Base-by-base conservation (phyloP, 2,113 vertebrate genomes). In the Tyto alba region DNA sequence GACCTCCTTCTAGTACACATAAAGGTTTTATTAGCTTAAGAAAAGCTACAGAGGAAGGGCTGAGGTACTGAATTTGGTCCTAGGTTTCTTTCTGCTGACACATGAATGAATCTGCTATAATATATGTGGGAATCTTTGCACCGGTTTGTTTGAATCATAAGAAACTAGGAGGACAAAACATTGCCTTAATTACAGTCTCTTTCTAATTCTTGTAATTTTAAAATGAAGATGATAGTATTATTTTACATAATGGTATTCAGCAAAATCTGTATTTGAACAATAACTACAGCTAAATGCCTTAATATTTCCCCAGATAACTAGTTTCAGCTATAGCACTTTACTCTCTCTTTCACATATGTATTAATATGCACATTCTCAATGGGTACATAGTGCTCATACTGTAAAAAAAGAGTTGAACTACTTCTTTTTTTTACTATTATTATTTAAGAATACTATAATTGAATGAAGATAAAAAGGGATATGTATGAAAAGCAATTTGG, bases 161-260 rank as follows among this genome's bases (percentile, higher is more conserved):
- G 57, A 76, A 94, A 75, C 16, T 5, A 2, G 16, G 48, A 95
- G 57, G 69, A 93, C 80, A 93, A 92, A 96, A 59, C 34, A 48
- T 9, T 55, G 36, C 60, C 45, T 90, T 86, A 87, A 95, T 95
- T 90, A 75, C 40, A 82, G 34, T 78, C 7, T 77, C 75, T 66
- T 85, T 62, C n/a, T 78, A 87, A 72, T 72, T 72, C 84, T 81
- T 89, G 43, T 38, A 30, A 19, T 88, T 63, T 75, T 64, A 79
- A 85, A 87, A 77, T 72, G 27, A 85, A 91, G 79, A 79, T 36
- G 2, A 27, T 91, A 30, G 38, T 79, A n/a, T 74, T 87, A 78
- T 94, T 96, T 93, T 95, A 22, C 40, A 48, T 91, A 94, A 81
- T 75, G 26, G 30, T 75, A 60, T 94, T 73, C 69, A 82, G 85